Conservation (phyloP, 2,797 vertebrate genomes). For the Babyrousa celebensis region DNA sequence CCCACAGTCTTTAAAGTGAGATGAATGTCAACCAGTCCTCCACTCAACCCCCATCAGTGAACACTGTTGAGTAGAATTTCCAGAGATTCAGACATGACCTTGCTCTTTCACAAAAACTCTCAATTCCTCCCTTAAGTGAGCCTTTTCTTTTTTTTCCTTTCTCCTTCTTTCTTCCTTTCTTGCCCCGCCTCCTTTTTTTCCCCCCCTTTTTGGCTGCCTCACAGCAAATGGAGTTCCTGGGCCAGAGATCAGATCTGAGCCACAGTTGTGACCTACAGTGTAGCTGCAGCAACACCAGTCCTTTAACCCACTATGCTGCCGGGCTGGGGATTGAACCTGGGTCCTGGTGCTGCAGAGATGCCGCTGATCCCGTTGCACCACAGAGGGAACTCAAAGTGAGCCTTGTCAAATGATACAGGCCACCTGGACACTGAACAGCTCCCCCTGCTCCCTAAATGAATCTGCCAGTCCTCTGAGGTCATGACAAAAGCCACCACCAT, state of each 20-base stretch:
- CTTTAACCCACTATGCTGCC: too few relatives aligned
- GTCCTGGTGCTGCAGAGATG: too few relatives aligned
- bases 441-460: neutral
- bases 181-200: too few relatives aligned
- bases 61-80: neutral
- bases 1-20: neutral
- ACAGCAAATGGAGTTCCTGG: too few relatives aligned
- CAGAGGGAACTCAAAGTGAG: neutral
- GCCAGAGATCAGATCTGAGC: too few relatives aligned
- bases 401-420: neutral
- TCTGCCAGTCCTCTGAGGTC: neutral
- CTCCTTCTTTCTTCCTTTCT: too few relatives aligned
- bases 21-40: neutral
- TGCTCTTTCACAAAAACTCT: neutral
- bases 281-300: too few relatives aligned
- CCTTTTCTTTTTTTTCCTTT: neutral
- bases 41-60: neutral
- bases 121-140: neutral
- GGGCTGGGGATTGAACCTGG: too few relatives aligned
- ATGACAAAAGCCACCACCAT: neutral
- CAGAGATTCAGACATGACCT: neutral
- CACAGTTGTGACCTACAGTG: too few relatives aligned
- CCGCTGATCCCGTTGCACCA: too few relatives aligned
- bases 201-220: too few relatives aligned
- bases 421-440: neutral